Conservation (phyloP, 2,888 invertebrate genomes). For the Dusona sp. region DNA sequence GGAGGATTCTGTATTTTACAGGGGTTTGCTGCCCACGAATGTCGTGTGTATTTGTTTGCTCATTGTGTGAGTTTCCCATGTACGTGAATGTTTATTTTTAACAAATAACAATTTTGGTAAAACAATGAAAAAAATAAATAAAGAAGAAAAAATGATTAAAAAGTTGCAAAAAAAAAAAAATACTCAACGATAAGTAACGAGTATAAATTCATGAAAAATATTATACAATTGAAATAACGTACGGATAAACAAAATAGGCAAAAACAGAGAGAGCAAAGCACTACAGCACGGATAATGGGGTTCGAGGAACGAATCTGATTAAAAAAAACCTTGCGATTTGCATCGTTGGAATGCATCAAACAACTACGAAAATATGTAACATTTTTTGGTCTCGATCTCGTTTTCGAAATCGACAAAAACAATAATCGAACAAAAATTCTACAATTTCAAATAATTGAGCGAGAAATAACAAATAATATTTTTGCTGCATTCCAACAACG, state of each 20-base stretch:
- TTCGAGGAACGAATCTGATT: neutral
- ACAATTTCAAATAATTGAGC: neutral
- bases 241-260: slow-evolving; percentile 29
- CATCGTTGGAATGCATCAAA: neutral
- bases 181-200: slow-evolving; percentile 7
- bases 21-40: slow-evolving; percentile 36
- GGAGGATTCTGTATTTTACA: slow-evolving; percentile 14
- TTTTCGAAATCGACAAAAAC: neutral
- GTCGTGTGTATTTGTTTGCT: slow-evolving; percentile 57
- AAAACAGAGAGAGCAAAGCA: slow-evolving; percentile 56
- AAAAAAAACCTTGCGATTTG: neutral
- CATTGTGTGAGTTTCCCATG: slow-evolving; percentile 43
- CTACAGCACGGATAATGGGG: slow-evolving; percentile 47
- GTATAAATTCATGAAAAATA: slow-evolving; percentile 3
- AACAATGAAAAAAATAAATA: slow-evolving; percentile 8
- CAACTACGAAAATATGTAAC: neutral
- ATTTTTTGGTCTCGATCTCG: too few relatives aligned
- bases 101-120: slow-evolving; percentile 36
- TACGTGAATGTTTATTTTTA: slow-evolving; percentile 5
- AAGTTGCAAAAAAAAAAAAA: neutral
- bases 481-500: neutral
- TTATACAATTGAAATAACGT: slow-evolving; percentile 4
- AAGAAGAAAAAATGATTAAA: neutral
- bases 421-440: neutral
- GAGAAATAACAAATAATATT: neutral